Conservation (phyloP, 1,140 invertebrate species). For the Zaprionus ornatus region DNA sequence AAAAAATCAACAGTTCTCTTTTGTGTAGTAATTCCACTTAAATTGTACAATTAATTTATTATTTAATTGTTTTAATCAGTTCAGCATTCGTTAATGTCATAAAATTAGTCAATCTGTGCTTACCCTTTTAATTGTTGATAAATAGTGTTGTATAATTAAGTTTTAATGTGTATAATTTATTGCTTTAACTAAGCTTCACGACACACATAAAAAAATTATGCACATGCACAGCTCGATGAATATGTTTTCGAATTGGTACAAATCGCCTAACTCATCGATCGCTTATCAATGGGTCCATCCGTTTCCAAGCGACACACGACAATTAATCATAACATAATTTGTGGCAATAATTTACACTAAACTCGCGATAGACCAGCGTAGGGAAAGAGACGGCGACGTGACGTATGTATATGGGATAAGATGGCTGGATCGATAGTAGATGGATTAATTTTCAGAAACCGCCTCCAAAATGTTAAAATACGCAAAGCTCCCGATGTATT, state of each 20-base stretch:
- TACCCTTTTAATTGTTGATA: slow-evolving; percentile 7
- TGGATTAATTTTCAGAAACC: slow-evolving; percentile 10
- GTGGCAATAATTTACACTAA: slow-evolving; percentile 8
- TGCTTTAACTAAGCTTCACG: neutral
- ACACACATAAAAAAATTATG: neutral
- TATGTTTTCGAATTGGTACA: neutral
- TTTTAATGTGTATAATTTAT: neutral
- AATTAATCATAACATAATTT: slow-evolving; percentile 29
- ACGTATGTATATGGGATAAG: neutral
- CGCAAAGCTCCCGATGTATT: slow-evolving; percentile 31
- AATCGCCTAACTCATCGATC: slow-evolving; percentile 32
- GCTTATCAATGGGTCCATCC: slow-evolving; percentile 23
- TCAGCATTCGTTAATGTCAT: neutral
- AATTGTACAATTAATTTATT: no score
- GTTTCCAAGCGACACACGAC: slow-evolving; percentile 1
- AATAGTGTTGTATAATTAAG: neutral
- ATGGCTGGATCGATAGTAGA: slow-evolving; percentile 14
- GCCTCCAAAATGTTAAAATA: slow-evolving; percentile 31
- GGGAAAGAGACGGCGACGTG: neutral
- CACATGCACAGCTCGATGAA: neutral
- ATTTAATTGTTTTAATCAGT: neutral
- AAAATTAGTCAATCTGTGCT: neutral
- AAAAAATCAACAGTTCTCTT: no score
- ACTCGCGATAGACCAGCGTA: neutral
- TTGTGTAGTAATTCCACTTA: no score